Percentiles rank a stretch among this genome's conserved stretches.
Conservation (phyloP, 2,113 vertebrate genomes). For the Cettia cetti region DNA sequence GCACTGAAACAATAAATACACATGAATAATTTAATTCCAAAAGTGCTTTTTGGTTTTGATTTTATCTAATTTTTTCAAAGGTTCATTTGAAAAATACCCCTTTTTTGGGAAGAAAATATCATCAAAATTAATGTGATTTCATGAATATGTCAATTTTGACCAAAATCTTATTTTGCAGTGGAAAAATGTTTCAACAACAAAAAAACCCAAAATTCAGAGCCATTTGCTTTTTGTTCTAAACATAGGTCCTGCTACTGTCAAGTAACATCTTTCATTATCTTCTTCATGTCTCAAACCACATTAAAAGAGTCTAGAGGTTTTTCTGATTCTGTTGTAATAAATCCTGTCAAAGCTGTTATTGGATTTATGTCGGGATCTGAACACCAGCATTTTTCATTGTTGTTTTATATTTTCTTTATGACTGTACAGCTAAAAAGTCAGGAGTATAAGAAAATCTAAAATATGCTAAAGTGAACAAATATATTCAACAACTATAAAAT, state of each 20-base stretch:
- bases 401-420: slow-evolving; percentile 60
- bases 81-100: background rate
- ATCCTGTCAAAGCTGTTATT: slow-evolving; percentile 74
- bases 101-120: background rate
- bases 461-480: background rate
- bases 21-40: background rate
- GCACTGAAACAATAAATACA: background rate
- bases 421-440: background rate
- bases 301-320: slow-evolving; percentile 66
- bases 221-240: slow-evolving; percentile 32
- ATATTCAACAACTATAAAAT: background rate
- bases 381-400: slow-evolving; percentile 67
- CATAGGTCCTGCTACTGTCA: slow-evolving; percentile 68
- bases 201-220: background rate
- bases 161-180: background rate
- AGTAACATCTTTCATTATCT: slow-evolving; percentile 71
- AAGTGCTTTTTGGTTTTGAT: background rate
- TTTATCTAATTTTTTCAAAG: background rate
- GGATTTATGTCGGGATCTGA: slow-evolving; percentile 68
- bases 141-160: background rate
- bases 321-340: slow-evolving; percentile 70
- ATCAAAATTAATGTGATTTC: slow-evolving; percentile 18
- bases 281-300: slow-evolving; percentile 66
- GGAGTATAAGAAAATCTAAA: background rate
- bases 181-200: slow-evolving; percentile 9